Conservation (phyloP, 2,888 invertebrate species). For the Philhelius pedissequus region DNA sequence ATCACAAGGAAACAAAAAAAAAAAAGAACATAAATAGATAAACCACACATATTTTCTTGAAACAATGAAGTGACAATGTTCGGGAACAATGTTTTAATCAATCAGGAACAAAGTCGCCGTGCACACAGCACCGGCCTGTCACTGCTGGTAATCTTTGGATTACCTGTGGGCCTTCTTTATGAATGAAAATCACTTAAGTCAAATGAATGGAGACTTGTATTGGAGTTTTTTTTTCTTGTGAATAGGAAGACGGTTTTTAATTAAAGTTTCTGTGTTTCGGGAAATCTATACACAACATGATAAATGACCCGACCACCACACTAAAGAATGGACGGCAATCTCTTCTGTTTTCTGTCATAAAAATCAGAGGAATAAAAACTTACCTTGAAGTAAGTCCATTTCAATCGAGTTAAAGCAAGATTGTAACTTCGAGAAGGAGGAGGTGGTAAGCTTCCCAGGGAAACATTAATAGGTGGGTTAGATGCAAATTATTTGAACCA, state of each 20-base stretch:
- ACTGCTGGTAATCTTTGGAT: conserved; percentile 29
- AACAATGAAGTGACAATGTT: conserved; percentile 62
- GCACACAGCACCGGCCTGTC: not conserved
- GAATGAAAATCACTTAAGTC: not conserved
- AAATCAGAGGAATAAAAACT: conserved; percentile 45
- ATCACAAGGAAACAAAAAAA: conserved; percentile 6
- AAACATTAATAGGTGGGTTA: not conserved
- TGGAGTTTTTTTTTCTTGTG: not conserved
- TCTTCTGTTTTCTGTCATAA: conserved; percentile 30
- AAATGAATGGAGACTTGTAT: not conserved
- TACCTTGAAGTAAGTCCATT: not conserved
- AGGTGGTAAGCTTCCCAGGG: not conserved
- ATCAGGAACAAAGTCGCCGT: conserved; percentile 37
- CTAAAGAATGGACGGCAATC: not conserved
- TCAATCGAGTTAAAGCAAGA: not conserved
- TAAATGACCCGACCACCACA: not conserved
- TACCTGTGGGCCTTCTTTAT: not conserved
- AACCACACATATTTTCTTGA: conserved; percentile 33
- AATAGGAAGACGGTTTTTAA: conserved; percentile 18
- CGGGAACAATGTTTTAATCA: conserved; percentile 58
- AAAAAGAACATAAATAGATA: conserved; percentile 12
- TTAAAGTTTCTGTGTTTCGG: not conserved
- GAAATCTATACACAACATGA: not conserved
- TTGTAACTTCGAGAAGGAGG: not conserved
- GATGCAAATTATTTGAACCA: conserved; percentile 6